Base-by-base conservation (phyloP, 2,113 vertebrate genomes). In the Tonatia bakeri region DNA sequence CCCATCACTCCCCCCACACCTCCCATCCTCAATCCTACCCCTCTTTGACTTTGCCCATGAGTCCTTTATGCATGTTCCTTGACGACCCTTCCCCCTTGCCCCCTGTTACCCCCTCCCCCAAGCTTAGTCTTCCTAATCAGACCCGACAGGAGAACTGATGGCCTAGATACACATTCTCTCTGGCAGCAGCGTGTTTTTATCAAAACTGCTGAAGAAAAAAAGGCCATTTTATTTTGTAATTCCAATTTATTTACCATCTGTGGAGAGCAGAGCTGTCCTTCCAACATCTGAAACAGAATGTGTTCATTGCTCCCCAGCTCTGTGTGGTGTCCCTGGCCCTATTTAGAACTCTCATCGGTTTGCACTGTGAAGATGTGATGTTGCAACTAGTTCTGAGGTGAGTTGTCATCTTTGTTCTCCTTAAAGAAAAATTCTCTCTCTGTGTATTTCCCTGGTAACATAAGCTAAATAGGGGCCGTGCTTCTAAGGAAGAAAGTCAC, bases 341-440 rank as follows among this genome's bases (percentile, higher is more conserved):
- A 85, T 99, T 99, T 98, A 99, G 98, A 97, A 99, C 99, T 0
- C 99, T 99, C 65, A 99, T 99, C 92, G 98, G 99, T 80, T 98
- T 99, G 90, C 99, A 99, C 96, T 99, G 99, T 98, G 99, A 99
- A 98, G 99, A 99, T 84, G 99, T 99, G 97, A 99, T 99, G 99
- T 97, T 99, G 91, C 99, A 99, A 90, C 99, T 99, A 9, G 94
- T 99, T 97, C 95, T 99, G 97, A 99, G 99, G 99, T 99, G 98
- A 98, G 98, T 76, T 47, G n/a, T 90, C 40, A 91, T 20, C 45
- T 69, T 81, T 82, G 92, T 73, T 75, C 9, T 4, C 40, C 85
- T 56, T 92, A 94, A 84, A 86, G 65, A 67, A 83, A 88, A 43
- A 7, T 45, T 50, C 31, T 85, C 28, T 88, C 83, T 96, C 43